Percentiles rank a stretch among this genome's conserved stretches.
Conservation (phyloP, 2,888 invertebrate genomes). For the Petrolisthes manimaculis region DNA sequence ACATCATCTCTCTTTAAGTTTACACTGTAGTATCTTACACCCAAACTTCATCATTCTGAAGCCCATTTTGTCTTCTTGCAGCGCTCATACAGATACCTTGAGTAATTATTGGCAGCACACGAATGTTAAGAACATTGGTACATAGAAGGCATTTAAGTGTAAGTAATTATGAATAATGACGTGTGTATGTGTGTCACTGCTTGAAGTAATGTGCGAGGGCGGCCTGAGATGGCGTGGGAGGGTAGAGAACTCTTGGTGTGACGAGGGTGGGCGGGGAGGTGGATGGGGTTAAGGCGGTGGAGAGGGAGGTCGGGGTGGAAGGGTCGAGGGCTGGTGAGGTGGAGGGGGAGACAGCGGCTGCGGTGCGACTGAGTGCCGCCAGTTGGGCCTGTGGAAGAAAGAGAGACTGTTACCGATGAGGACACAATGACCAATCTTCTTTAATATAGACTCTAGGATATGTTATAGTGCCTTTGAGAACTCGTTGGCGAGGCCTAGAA, state of each 20-base stretch:
- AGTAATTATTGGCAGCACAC: too few species aligned
- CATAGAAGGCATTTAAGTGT: too few species aligned
- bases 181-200: slow-evolving; percentile 15
- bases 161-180: neutral
- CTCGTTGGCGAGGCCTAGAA: too few species aligned
- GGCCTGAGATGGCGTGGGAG: slow-evolving; percentile 46
- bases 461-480: too few species aligned
- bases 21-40: too few species aligned
- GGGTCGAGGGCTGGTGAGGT: slow-evolving; percentile 12
- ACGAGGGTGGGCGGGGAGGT: slow-evolving; percentile 52
- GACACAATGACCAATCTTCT: neutral
- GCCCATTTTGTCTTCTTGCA: too few species aligned
- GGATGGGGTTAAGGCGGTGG: slow-evolving; percentile 11
- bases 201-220: slow-evolving; percentile 54
- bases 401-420: neutral
- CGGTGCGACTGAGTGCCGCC: slow-evolving; percentile 45
- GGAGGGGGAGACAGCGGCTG: slow-evolving; percentile 36
- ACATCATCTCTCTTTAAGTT: too few species aligned
- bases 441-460: too few species aligned
- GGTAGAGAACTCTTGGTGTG: slow-evolving; percentile 50
- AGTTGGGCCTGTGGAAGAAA: slow-evolving; percentile 33
- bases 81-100: too few species aligned
- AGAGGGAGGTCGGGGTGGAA: slow-evolving; percentile 24
- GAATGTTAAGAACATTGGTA: too few species aligned
- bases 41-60: too few species aligned